A percentile compares a stretch with the other conserved stretches of the same genome.
phyloP scores from a whole-genome alignment of 2,113 vertebrate genomes.

The Apus apus region DNA sequence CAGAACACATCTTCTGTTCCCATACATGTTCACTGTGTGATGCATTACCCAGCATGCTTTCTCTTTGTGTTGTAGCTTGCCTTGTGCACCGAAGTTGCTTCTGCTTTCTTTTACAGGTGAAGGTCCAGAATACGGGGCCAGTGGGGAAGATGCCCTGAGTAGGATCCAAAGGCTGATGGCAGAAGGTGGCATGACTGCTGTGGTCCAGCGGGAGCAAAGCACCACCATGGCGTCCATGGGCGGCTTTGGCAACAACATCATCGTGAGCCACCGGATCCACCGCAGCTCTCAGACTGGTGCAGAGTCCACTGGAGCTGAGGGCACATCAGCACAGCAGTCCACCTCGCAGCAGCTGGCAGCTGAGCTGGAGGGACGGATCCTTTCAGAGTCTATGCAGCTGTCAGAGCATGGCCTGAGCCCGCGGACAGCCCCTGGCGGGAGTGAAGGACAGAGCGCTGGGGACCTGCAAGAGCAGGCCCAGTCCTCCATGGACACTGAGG shows the following conservation, averaged over 20 bases:
- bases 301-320: conserved; percentile 58
- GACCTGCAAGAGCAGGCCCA: conserved; percentile 65
- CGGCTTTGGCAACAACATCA: conserved; percentile 98
- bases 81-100: not conserved
- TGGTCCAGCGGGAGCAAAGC: conserved; percentile 98
- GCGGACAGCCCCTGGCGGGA: conserved; percentile 64
- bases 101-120: conserved; percentile 78
- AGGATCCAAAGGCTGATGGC: conserved; percentile 95
- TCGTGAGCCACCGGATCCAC: conserved; percentile 97
- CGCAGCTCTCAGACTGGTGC: conserved; percentile 93
- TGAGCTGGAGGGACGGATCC: conserved; percentile 67
- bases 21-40: fast-evolving
- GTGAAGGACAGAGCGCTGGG: conserved; percentile 65
- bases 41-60: not conserved
- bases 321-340: conserved; percentile 69
- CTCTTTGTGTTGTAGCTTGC: not conserved
- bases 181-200: conserved; percentile 95
- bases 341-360: conserved; percentile 70
- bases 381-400: conserved; percentile 66
- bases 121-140: conserved; percentile 77
- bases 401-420: conserved; percentile 66
- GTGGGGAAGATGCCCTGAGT: conserved; percentile 90
- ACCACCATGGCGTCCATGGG: conserved; percentile 99
- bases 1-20: not conserved
- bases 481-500: conserved; percentile 74